A percentile compares a stretch with the other conserved stretches of the same genome.
phyloP scores from a whole-genome alignment of 1,140 invertebrate species.

The Nilaparvata lugens region DNA sequence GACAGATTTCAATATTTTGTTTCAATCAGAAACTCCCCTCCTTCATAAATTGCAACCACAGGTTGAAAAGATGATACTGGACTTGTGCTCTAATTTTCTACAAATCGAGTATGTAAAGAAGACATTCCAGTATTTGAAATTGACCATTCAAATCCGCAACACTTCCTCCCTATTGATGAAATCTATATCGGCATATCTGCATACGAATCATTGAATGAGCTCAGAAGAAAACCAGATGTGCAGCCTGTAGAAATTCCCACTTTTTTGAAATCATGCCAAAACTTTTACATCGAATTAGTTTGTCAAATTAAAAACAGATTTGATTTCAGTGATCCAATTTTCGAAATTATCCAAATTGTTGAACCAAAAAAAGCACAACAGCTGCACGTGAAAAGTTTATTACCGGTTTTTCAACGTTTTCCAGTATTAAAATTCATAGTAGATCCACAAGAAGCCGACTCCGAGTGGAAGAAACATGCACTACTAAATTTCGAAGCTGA shows the following conservation, averaged over 20 bases:
- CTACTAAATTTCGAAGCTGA: not conserved
- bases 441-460: conserved; percentile 16
- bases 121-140: not conserved
- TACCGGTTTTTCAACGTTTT: not conserved
- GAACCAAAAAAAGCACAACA: conserved; percentile 9
- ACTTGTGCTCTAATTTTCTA: conserved; percentile 21
- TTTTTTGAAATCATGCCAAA: not conserved
- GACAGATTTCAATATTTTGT: conserved; percentile 31
- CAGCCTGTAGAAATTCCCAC: not conserved
- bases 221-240: conserved; percentile 8
- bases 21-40: conserved; percentile 30
- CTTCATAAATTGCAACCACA: conserved; percentile 27
- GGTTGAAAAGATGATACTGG: conserved; percentile 19
- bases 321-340: conserved; percentile 11
- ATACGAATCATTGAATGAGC: not conserved
- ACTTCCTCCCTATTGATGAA: conserved; percentile 3
- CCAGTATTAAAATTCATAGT: conserved; percentile 4
- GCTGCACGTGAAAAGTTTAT: not conserved
- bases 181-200: conserved; percentile 15
- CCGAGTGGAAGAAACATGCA: conserved; percentile 14
- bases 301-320: conserved; percentile 13
- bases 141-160: not conserved
- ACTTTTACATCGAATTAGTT: conserved; percentile 15
- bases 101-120: conserved; percentile 20
- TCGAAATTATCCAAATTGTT: conserved; percentile 11